Evolutionary conservation across 2,113 vertebrate genomes (phyloP).

Genomic region (Dipodomys stephensi): DNA sequence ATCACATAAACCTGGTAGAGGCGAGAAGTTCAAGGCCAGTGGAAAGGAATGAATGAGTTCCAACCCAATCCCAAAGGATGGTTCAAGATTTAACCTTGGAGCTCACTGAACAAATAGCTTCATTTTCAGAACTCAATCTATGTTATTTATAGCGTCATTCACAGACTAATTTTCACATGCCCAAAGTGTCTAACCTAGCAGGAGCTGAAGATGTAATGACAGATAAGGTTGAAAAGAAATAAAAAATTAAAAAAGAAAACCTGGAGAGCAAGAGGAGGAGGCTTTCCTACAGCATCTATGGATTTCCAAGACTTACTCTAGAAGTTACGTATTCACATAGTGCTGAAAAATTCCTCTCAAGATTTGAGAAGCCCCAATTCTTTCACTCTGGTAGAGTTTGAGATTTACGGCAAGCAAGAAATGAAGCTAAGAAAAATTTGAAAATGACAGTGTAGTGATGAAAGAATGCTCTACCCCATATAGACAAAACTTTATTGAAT

Average conservation of each 20-base stretch:
- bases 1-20: background rate
- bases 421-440: background rate
- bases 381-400: background rate
- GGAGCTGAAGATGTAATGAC: background rate
- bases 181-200: background rate
- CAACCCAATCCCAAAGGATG: background rate
- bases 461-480: accelerated
- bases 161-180: background rate
- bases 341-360: background rate
- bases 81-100: background rate
- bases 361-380: background rate
- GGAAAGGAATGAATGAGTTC: background rate
- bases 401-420: background rate
- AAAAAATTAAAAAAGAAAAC: background rate
- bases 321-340: accelerated
- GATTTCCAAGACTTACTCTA: background rate
- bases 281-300: too few species aligned
- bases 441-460: background rate
- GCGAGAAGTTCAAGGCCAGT: background rate
- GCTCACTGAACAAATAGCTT: background rate
- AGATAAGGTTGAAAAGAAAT: background rate
- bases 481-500: background rate
- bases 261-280: background rate
- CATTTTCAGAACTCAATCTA: background rate
- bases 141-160: background rate